Evolutionary conservation across 2,888 invertebrate genomes (phyloP).

Genomic region (Lordiphosa andalusiaca): DNA sequence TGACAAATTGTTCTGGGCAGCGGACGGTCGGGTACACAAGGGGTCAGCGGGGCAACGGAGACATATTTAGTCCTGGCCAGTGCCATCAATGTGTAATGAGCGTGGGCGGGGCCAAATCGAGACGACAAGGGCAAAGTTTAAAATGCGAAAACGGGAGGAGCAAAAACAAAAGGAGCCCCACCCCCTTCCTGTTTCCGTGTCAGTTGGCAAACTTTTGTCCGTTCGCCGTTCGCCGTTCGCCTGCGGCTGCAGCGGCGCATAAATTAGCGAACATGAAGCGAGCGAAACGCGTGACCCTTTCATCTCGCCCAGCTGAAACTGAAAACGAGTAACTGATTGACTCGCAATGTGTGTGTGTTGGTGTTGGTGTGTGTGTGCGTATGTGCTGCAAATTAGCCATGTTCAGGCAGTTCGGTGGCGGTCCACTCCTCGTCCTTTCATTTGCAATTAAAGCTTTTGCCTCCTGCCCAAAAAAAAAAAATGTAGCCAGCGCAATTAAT

Average conservation of each 20-base stretch:
- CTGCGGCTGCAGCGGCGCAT: conserved; percentile 57
- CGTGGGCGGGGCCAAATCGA: conserved; percentile 23
- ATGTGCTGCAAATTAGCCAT: conserved; percentile 52
- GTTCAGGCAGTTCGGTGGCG: conserved; percentile 36
- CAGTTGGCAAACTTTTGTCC: conserved; percentile 52
- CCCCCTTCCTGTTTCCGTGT: conserved; percentile 26
- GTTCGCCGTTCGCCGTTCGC: conserved; percentile 22
- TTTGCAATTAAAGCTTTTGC: conserved; percentile 47
- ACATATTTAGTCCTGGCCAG: conserved; percentile 3
- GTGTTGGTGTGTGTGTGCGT: background rate
- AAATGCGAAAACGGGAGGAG: conserved; percentile 40
- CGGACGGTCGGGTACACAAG: too few relatives aligned
- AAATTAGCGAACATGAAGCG: conserved; percentile 69
- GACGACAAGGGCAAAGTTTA: conserved; percentile 45
- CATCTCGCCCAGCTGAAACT: background rate
- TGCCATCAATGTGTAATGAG: conserved; percentile 43
- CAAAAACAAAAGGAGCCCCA: conserved; percentile 27
- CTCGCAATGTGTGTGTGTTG: conserved; percentile 14
- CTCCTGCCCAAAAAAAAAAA: conserved; percentile 9
- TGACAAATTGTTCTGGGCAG: conserved; percentile 60
- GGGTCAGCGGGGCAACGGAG: background rate
- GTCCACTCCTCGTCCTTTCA: conserved; percentile 10
- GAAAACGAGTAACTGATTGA: conserved; percentile 67
- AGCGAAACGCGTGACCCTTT: conserved; percentile 42
- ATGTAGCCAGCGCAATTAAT: conserved; percentile 48